A percentile compares a stretch with the other conserved stretches of the same genome.
phyloP scores from a whole-genome alignment of 2,888 invertebrate genomes.

The Leucozona laternaria region DNA sequence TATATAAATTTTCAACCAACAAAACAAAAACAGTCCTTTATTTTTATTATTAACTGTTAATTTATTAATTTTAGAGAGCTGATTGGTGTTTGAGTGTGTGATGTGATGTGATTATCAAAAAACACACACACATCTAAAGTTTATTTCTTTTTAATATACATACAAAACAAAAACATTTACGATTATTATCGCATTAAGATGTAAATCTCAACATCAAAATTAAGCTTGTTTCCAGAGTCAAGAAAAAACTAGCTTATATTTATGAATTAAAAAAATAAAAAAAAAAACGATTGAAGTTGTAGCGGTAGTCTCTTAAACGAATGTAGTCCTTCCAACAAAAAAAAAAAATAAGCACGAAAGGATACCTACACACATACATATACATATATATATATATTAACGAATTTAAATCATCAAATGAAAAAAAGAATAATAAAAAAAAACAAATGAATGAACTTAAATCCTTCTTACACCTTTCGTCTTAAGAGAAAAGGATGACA shows the following conservation, averaged over 20 bases:
- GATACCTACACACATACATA: slow-evolving; percentile 39
- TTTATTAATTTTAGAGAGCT: slow-evolving; percentile 73
- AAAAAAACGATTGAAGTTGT: slow-evolving; percentile 46
- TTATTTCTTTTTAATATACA: slow-evolving; percentile 40
- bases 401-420: slow-evolving; percentile 74
- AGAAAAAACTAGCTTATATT: slow-evolving; percentile 27
- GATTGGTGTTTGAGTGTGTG: slow-evolving; percentile 63
- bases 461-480: slow-evolving; percentile 75
- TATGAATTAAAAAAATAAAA: slow-evolving; percentile 8
- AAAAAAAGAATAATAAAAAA: slow-evolving; percentile 31
- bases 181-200: slow-evolving; percentile 48
- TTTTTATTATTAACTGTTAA: slow-evolving; percentile 72
- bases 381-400: slow-evolving; percentile 57
- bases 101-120: slow-evolving; percentile 6
- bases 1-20: slow-evolving; percentile 45
- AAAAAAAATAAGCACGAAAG: slow-evolving; percentile 34
- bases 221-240: slow-evolving; percentile 62
- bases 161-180: slow-evolving; percentile 7
- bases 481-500: slow-evolving; percentile 72
- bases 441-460: slow-evolving; percentile 37
- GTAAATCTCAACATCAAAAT: slow-evolving; percentile 41
- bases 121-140: slow-evolving; percentile 28
- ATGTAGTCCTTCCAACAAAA: slow-evolving; percentile 40
- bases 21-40: slow-evolving; percentile 69
- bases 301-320: slow-evolving; percentile 58